These are phyloP conservation scores for Lithophane ornitopus DNA, from an alignment of 2,888 invertebrate species.

Conservation along the genomic window DNA sequence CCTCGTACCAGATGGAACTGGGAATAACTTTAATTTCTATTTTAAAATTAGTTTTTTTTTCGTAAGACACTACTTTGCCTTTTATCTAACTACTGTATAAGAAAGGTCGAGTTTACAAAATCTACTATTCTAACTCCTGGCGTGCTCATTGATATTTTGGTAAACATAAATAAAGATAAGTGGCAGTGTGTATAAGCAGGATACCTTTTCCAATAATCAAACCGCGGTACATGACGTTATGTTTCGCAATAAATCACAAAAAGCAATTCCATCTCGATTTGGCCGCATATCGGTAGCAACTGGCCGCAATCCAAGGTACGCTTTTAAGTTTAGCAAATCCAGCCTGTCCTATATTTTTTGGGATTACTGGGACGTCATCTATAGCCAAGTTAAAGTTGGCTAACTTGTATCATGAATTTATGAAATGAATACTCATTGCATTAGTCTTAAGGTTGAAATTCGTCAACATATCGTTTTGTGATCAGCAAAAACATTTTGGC, in stretches of 20 bases:
- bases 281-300: slow-evolving; percentile 69
- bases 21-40: slow-evolving; percentile 9
- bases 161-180: background rate
- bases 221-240: slow-evolving; percentile 62
- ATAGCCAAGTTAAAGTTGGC: slow-evolving; percentile 66
- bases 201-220: slow-evolving; percentile 67
- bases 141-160: background rate
- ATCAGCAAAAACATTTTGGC: slow-evolving; percentile 67
- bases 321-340: slow-evolving; percentile 76
- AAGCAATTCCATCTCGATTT: slow-evolving; percentile 78
- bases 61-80: background rate
- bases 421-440: slow-evolving; percentile 55
- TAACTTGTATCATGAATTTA: slow-evolving; percentile 60
- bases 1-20: background rate
- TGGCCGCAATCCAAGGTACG: slow-evolving; percentile 80
- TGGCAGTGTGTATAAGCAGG: slow-evolving; percentile 50
- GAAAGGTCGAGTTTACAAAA: background rate
- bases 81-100: background rate
- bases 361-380: slow-evolving; percentile 69
- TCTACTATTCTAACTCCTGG: background rate
- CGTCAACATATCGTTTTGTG: slow-evolving; percentile 57
- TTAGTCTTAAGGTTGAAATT: slow-evolving; percentile 69
- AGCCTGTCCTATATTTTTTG: slow-evolving; percentile 68
- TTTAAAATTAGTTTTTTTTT: background rate
- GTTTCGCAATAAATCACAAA: slow-evolving; percentile 76